Percentiles rank a stretch among this genome's conserved stretches.
Evolutionary conservation across 2,888 invertebrate species (phyloP).

Genomic region (Agrochola lota): DNA sequence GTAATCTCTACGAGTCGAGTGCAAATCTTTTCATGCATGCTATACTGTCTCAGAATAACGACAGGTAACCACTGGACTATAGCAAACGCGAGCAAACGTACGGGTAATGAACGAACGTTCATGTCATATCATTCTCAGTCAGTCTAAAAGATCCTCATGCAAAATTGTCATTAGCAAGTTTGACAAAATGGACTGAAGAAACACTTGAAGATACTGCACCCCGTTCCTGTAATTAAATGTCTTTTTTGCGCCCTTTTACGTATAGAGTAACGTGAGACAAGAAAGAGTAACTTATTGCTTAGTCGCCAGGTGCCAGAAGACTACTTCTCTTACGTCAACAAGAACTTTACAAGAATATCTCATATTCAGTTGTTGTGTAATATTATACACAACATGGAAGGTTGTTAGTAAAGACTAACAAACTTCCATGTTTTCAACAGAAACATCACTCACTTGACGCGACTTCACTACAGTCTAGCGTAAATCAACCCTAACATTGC

Average conservation of each 20-base stretch:
- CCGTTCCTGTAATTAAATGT: neutral
- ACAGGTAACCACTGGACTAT: neutral
- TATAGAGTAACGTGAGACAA: neutral
- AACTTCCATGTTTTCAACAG: neutral
- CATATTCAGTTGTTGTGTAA: neutral
- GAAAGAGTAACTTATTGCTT: neutral
- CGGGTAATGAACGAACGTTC: neutral
- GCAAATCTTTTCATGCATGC: constrained; percentile 44
- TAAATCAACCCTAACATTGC: constrained; percentile 5
- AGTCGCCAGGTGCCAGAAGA: neutral
- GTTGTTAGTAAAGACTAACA: neutral
- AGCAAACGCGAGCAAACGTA: neutral
- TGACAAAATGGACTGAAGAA: neutral
- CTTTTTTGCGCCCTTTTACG: neutral
- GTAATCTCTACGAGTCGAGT: constrained; percentile 51
- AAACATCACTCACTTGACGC: neutral
- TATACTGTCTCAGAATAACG: constrained; percentile 31
- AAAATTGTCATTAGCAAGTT: neutral
- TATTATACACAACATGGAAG: too few relatives aligned
- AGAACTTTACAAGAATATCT: neutral
- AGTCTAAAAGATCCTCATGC: neutral
- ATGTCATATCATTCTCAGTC: neutral
- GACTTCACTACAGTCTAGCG: neutral
- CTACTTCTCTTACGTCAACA: neutral
- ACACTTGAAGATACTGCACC: neutral